These are phyloP conservation scores for Ceyx cyanopectus DNA, from an alignment of 2,113 vertebrate genomes.

Conservation along the genomic window DNA sequence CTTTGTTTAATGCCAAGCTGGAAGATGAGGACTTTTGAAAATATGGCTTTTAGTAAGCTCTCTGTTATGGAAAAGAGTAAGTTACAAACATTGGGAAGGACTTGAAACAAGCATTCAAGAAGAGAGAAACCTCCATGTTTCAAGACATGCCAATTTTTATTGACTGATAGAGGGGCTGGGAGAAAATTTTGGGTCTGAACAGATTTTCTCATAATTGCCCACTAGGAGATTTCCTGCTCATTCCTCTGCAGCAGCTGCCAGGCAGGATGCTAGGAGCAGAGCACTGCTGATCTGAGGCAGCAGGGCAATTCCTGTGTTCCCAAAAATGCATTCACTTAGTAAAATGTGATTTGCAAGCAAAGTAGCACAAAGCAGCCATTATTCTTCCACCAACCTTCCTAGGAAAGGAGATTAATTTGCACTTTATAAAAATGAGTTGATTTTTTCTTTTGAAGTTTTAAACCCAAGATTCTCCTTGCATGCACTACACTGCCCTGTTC, in stretches of 20 bases:
- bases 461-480: neutral
- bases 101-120: neutral
- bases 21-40: slow-evolving; percentile 15
- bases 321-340: slow-evolving; percentile 30
- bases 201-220: slow-evolving; percentile 50
- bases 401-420: neutral
- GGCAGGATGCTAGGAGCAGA: slow-evolving; percentile 43
- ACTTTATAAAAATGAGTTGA: neutral
- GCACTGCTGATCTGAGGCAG: slow-evolving; percentile 57
- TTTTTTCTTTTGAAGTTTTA: neutral
- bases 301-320: slow-evolving; percentile 19
- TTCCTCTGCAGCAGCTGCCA: slow-evolving; percentile 44
- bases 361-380: slow-evolving; percentile 4
- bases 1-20: neutral
- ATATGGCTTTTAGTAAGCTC: neutral
- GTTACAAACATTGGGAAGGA: neutral
- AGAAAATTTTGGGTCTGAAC: slow-evolving; percentile 16
- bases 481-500: neutral
- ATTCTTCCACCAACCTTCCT: neutral
- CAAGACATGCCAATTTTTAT: slow-evolving; percentile 24
- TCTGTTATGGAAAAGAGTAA: neutral
- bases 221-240: slow-evolving; percentile 44
- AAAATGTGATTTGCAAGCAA: slow-evolving; percentile 49
- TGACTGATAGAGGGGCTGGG: neutral
- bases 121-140: neutral